Conservation (phyloP, 2,113 vertebrate species). For the Madoqua kirkii region DNA sequence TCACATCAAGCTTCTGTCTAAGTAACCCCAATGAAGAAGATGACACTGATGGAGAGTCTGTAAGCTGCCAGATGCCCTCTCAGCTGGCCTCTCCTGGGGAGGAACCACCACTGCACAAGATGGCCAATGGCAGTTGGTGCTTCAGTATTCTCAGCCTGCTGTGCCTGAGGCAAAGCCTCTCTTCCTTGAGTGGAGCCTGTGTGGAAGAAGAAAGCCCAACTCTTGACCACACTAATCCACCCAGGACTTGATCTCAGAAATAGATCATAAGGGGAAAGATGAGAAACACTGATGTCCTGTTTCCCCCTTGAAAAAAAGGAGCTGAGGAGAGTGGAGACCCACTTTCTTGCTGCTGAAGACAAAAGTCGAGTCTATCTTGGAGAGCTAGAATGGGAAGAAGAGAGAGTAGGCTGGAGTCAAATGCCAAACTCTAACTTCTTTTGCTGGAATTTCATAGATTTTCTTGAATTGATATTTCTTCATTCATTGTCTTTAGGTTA, state of each 20-base stretch:
- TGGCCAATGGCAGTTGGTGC: background rate
- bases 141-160: background rate
- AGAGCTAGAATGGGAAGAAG: background rate
- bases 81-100: background rate
- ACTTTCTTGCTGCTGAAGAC: accelerated
- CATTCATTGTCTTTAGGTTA: background rate
- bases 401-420: background rate
- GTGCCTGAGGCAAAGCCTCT: background rate
- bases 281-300: background rate
- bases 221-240: too few relatives aligned
- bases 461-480: background rate
- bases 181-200: background rate
- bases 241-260: background rate
- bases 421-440: background rate
- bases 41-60: background rate
- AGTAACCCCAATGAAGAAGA: background rate
- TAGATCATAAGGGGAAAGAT: too few relatives aligned
- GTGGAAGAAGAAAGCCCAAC: background rate
- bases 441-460: background rate
- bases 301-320: background rate
- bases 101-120: background rate
- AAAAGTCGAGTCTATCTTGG: background rate
- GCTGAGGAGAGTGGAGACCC: background rate
- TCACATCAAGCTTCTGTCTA: background rate
- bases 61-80: accelerated